phyloP scores from a whole-genome alignment of 1,140 invertebrate genomes.

The Sitobion miscanthi region DNA sequence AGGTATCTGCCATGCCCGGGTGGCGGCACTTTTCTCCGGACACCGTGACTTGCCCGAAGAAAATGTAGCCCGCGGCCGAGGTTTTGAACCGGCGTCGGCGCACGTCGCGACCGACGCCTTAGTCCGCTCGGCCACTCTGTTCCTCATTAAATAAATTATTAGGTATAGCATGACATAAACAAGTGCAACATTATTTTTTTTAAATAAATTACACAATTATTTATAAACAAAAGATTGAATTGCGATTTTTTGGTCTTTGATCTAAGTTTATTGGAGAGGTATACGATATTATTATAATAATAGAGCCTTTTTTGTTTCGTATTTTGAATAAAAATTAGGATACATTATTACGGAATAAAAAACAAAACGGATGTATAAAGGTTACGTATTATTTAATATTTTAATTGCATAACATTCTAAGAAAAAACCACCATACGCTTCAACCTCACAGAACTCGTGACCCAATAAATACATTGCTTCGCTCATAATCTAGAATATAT shows the following conservation, averaged over 20 bases:
- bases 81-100: no score
- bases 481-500: not conserved
- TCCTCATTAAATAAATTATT: not conserved
- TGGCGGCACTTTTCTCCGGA: no score
- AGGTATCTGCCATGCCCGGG: no score
- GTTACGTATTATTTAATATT: no score
- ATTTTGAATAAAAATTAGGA: not conserved
- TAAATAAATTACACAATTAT: not conserved
- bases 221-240: not conserved
- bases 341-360: not conserved
- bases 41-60: no score
- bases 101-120: no score
- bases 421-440: not conserved
- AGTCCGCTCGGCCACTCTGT: no score
- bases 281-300: not conserved
- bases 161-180: no score
- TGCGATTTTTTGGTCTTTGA: not conserved
- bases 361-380: not conserved
- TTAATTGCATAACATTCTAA: not conserved
- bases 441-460: not conserved
- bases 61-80: no score
- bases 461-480: not conserved
- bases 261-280: not conserved
- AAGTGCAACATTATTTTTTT: no score
- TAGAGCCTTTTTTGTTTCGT: not conserved